Evolutionary conservation across 2,797 vertebrate genomes (phyloP), one percentile per base, ranked within the genome.

Genomic region (Zenarchopterus dispar): DNA sequence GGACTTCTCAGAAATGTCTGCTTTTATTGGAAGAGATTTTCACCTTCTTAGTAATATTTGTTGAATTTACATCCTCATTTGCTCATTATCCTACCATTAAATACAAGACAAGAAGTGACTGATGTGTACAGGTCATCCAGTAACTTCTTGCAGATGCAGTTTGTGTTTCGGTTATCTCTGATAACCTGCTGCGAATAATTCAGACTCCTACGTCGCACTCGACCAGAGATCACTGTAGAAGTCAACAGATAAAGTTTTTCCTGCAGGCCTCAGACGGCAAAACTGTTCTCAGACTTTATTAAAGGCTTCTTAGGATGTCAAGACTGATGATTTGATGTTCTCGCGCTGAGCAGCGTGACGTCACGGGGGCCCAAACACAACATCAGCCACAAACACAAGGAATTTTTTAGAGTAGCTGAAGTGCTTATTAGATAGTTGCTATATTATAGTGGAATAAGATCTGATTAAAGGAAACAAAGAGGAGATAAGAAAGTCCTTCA

Each of bases 351-450:
- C 73, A 63, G 84, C 54, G 28, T 81, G 71, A 86, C 77, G 73
- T 83, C 83, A 80, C 68, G 72, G 70, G 76, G 82, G 62, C 80
- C 74, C 75, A 50, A 77, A 77, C 78, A 70, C 78, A 63, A 63
- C 67, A 43, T 66, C 23, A 22, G 70, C 85, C 88, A 79, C 90
- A 91, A 91, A 91, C 78, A 73, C 81, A 50, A 84, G 86, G 88
- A 87, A 92, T 92, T 90, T 93, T 92, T 87, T 90, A 86, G 90
- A 92, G 88, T 85, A 81, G 81, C 77, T 88, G 77, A 91, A 91
- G 87, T 77, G 67, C 78, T 91, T 88, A 92, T 91, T 92, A 92
- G 82, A 90, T 61, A 70, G 81, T 78, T 69, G 79, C 83, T 89
- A 73, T 89, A 90, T 92, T 90, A 89, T 82, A 84, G 88, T 86